Conservation (phyloP, 1,140 invertebrate species). For the Aphidius gifuensis region DNA sequence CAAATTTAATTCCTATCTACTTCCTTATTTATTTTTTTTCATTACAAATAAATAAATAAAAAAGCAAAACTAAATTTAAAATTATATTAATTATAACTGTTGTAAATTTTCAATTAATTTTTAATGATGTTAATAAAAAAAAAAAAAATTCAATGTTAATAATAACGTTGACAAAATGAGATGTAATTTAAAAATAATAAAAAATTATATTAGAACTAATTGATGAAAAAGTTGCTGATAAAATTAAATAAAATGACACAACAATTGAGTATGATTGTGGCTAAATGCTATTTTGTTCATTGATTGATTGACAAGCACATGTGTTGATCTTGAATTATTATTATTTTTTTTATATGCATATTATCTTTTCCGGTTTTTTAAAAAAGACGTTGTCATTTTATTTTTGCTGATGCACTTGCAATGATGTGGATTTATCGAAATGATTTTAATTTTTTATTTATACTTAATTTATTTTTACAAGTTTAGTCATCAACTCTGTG, state of each 20-base stretch:
- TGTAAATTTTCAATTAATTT: too few species aligned
- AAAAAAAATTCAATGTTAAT: background rate
- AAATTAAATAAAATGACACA: background rate
- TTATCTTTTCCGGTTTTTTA: too few species aligned
- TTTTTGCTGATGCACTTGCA: conserved; percentile 12
- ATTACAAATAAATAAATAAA: conserved; percentile 15
- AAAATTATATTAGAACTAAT: too few species aligned
- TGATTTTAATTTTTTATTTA: conserved; percentile 23
- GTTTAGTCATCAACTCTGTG: conserved; percentile 11
- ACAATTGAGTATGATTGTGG: conserved; percentile 41
- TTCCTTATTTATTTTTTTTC: too few species aligned
- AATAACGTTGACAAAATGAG: too few species aligned
- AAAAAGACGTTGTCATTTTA: background rate
- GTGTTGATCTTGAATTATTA: background rate
- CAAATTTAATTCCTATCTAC: too few species aligned
- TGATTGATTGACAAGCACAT: conserved; percentile 25
- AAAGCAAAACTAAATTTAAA: conserved; percentile 1
- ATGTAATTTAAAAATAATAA: too few species aligned
- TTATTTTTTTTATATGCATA: too few species aligned
- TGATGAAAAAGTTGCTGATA: too few species aligned
- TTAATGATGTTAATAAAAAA: background rate
- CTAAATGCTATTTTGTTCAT: conserved; percentile 30
- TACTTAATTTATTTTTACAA: conserved; percentile 23
- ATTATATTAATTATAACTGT: too few species aligned
- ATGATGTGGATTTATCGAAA: conserved; percentile 35